Evolutionary conservation across 2,113 vertebrate genomes (phyloP).

Genomic region (Nothocercus julius): DNA sequence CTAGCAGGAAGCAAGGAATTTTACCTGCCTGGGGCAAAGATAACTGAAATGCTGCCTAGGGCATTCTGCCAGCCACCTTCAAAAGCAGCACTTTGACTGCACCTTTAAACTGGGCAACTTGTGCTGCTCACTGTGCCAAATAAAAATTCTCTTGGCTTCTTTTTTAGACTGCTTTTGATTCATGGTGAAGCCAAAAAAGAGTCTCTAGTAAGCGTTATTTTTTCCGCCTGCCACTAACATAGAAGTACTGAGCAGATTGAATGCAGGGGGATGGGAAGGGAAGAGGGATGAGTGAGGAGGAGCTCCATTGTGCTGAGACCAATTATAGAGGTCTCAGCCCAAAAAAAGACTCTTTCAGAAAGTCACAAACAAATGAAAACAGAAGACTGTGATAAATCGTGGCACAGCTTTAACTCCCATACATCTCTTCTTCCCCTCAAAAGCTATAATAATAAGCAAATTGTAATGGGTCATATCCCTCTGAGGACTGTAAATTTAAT

Average conservation of each 20-base stretch:
- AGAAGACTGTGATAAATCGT: slow-evolving; percentile 40
- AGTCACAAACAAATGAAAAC: slow-evolving; percentile 60
- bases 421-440: not conserved
- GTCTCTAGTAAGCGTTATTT: slow-evolving; percentile 15
- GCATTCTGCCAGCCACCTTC: not conserved
- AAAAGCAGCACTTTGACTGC: not conserved
- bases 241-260: slow-evolving; percentile 52
- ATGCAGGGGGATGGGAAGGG: slow-evolving; percentile 40
- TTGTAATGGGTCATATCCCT: not conserved
- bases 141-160: slow-evolving; percentile 14
- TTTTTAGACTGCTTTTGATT: slow-evolving; percentile 36
- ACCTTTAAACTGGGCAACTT: slow-evolving; percentile 44
- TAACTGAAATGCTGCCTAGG: not conserved
- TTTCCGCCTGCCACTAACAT: slow-evolving; percentile 13
- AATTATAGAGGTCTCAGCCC: slow-evolving; percentile 65
- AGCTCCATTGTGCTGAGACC: slow-evolving; percentile 65
- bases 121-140: slow-evolving; percentile 15
- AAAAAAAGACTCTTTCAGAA: slow-evolving; percentile 62
- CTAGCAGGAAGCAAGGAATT: not conserved
- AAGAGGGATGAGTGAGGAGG: slow-evolving; percentile 55
- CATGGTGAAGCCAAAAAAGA: not conserved
- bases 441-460: slow-evolving; percentile 23
- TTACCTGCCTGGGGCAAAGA: slow-evolving; percentile 40
- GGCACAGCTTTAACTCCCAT: slow-evolving; percentile 1
- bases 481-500: slow-evolving; percentile 6